Evolutionary conservation across 1,140 invertebrate genomes (phyloP), one percentile per base, ranked within the genome.

Genomic region (Heliconius himera): DNA sequence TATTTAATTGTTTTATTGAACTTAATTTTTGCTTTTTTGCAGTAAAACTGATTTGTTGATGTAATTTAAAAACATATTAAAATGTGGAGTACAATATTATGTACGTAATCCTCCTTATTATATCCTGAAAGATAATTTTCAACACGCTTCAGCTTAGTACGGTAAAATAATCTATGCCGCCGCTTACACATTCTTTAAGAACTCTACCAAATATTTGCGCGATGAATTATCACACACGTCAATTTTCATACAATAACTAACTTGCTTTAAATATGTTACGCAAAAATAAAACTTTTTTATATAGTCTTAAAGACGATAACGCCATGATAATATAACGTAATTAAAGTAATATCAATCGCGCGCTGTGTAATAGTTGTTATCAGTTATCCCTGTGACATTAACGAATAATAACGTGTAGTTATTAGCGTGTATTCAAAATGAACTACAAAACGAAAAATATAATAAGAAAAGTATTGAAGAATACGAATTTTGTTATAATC

Each of bases 371-470:
- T 29, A 33, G 41, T 66, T 74, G 41, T 88, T 88, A 89, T 90
- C 89, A 90, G 86, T 88, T 20, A 76, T 56, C 29, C 33, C 33
- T n/a, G 71, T 83, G 82, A 85, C 81, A 80, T 81, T 49, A 51
- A 16, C 46, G 29, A 73, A 33, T 78, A 38, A 51, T 54, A 81
- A 85, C 81, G 82, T 83, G 16, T 51, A 20, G 49, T 18, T 51
- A 16, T 6, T 51, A 51, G 5, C 5, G 18, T 20, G 41, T 82
- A 73, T 70, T 54, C 3, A 79, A 80, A 66, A 84, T 86, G 85
- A 80, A 84, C 33, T 80, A 83, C 73, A 85, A 81, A 81, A 86
- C 80, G 41, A 83, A 78, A 72, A 80, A 72, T 38, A 71, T 86
- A 51, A 60, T 86, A 29, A 86, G 79, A 38, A 86, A 83, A 79